Evolutionary conservation across 2,113 vertebrate genomes (phyloP).

Genomic region (Phasianus colchicus): DNA sequence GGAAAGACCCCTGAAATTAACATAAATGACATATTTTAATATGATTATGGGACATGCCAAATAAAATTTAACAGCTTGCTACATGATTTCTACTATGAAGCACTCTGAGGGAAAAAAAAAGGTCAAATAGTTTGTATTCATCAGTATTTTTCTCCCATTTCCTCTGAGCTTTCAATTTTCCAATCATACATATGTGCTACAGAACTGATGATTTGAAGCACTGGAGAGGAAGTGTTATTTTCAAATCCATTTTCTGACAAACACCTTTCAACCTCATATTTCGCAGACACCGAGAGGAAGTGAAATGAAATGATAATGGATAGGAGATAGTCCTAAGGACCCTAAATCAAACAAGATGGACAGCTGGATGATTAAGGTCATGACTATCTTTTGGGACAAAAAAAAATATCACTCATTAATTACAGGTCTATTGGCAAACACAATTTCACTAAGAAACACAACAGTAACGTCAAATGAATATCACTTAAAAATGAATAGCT

Average conservation of each 20-base stretch:
- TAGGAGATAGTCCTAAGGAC: not conserved
- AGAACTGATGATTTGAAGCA: conserved; percentile 62
- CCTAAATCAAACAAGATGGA: conserved; percentile 37
- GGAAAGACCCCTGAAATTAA: conserved; percentile 58
- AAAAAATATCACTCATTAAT: conserved; percentile 22
- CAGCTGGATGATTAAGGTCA: conserved; percentile 10
- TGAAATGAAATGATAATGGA: conserved; percentile 51
- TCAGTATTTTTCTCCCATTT: conserved; percentile 53
- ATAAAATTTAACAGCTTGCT: conserved; percentile 69
- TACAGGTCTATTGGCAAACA: not conserved
- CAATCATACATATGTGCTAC: conserved; percentile 13
- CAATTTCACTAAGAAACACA: conserved; percentile 18
- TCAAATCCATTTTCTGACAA: conserved; percentile 68
- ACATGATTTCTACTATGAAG: conserved; percentile 48
- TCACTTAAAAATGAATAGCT: not conserved
- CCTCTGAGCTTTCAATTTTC: conserved; percentile 64
- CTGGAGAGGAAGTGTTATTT: conserved; percentile 60
- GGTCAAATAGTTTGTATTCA: conserved; percentile 66
- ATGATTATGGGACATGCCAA: conserved; percentile 46
- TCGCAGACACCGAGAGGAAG: conserved; percentile 38
- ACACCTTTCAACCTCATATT: conserved; percentile 60
- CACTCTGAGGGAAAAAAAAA: conserved; percentile 48
- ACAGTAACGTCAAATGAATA: not conserved
- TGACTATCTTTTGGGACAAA: not conserved
- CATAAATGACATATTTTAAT: conserved; percentile 61